Conservation (phyloP, 2,113 vertebrate genomes). For the Catharus fuscescens region DNA sequence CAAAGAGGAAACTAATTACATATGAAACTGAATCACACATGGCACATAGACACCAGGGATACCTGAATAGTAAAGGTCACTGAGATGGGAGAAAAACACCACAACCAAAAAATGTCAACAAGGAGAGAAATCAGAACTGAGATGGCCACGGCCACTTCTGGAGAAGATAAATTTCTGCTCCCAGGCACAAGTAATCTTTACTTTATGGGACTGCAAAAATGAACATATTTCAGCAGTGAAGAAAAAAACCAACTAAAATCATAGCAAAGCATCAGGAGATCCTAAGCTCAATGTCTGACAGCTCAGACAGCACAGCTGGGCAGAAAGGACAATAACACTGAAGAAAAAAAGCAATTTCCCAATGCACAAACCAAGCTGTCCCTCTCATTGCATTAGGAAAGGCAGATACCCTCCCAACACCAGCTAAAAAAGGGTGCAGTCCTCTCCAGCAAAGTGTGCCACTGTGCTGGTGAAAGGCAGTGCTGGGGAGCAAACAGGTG, state of each 20-base stretch:
- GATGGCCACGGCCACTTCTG: background rate
- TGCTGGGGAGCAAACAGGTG: background rate
- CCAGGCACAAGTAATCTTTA: background rate
- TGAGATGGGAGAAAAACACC: background rate
- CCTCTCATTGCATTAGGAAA: background rate
- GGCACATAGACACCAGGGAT: background rate
- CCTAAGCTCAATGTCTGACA: background rate
- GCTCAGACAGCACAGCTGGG: background rate
- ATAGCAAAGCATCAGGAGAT: background rate
- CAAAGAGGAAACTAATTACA: background rate
- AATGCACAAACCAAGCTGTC: background rate
- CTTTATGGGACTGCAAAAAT: background rate
- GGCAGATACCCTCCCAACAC: background rate
- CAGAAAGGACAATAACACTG: background rate
- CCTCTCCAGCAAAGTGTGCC: background rate
- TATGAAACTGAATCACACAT: background rate
- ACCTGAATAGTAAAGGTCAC: background rate
- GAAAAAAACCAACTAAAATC: background rate
- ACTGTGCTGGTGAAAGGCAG: background rate
- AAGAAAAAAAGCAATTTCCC: background rate
- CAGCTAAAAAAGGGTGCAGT: background rate
- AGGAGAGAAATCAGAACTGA: background rate
- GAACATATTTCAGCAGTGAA: background rate
- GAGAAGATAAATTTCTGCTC: background rate
- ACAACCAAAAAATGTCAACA: background rate